phyloP scores from a whole-genome alignment of 92 coral and sea anemone species.

The Parazoanthus darwini region DNA sequence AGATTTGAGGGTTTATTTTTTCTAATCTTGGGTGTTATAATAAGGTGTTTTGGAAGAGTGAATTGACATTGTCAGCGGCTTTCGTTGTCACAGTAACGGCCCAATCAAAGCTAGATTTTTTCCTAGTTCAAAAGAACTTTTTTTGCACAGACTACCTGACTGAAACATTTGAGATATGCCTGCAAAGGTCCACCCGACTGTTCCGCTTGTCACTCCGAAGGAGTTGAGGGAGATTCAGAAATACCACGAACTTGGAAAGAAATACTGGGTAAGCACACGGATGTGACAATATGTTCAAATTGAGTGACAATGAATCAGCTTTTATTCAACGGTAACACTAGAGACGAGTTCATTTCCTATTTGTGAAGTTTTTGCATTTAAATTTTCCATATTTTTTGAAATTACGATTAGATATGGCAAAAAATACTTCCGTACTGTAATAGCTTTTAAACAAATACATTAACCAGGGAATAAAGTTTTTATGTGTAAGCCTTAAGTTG shows the following conservation, averaged over 20 bases:
- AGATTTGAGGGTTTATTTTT: too few relatives aligned
- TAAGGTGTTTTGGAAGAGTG: background rate
- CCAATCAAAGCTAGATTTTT: background rate
- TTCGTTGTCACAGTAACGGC: background rate
- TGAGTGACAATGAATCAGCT: background rate
- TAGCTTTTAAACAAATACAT: too few relatives aligned
- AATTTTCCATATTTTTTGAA: too few relatives aligned
- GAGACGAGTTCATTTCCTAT: too few relatives aligned
- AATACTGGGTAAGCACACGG: constrained; percentile 71
- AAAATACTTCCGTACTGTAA: too few relatives aligned
- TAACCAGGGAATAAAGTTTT: too few relatives aligned
- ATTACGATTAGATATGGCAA: too few relatives aligned
- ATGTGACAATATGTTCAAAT: background rate
- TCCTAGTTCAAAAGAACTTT: background rate
- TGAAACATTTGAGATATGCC: constrained; percentile 37
- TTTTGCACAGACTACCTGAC: background rate
- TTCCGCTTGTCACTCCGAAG: constrained; percentile 61
- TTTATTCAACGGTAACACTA: too few relatives aligned
- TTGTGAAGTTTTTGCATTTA: too few relatives aligned
- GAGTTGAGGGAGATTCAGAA: constrained; percentile 85
- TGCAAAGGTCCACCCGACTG: constrained; percentile 54
- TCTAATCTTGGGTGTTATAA: background rate
- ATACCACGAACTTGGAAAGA: constrained; percentile 82
- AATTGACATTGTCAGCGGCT: background rate
- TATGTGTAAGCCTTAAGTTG: too few relatives aligned